Conservation (phyloP, 2,888 invertebrate genomes). For the Pyrgus malvae region DNA sequence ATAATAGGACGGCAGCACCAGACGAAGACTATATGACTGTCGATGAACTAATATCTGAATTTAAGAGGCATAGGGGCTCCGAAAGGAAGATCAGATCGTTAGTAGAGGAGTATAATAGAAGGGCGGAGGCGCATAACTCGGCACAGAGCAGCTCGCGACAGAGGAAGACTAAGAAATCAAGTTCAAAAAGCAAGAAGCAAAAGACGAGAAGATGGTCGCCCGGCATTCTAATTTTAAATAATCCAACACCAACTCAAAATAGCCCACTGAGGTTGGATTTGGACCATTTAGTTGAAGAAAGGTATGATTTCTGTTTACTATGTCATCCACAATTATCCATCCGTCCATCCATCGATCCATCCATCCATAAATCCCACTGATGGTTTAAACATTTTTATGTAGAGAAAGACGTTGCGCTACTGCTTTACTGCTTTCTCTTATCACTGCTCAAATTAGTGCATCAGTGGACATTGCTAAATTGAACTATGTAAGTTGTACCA, state of each 20-base stretch:
- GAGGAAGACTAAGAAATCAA: conserved; percentile 51
- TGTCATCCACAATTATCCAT: too few species aligned
- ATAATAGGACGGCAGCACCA: conserved; percentile 48
- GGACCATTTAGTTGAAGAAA: conserved; percentile 74
- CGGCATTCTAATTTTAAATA: conserved; percentile 67
- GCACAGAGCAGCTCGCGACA: conserved; percentile 49
- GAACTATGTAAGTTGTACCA: too few species aligned
- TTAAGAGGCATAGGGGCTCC: conserved; percentile 54
- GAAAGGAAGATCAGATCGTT: conserved; percentile 49
- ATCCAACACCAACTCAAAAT: conserved; percentile 50
- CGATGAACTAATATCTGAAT: conserved; percentile 62
- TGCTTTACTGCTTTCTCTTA: too few species aligned
- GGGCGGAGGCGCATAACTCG: conserved; percentile 39
- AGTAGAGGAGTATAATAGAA: conserved; percentile 43
- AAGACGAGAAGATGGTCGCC: conserved; percentile 70
- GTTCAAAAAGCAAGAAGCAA: conserved; percentile 59
- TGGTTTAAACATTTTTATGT: too few species aligned
- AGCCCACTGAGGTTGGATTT: conserved; percentile 67
- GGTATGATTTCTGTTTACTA: conserved; percentile 46
- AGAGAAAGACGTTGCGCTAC: too few species aligned
- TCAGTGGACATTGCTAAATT: too few species aligned
- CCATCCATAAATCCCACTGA: too few species aligned
- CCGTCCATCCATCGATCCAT: too few species aligned
- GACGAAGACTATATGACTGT: conserved; percentile 57
- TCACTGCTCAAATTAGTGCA: too few species aligned